A percentile compares a stretch with the other conserved stretches of the same genome.
Evolutionary conservation across 1,140 invertebrate genomes (phyloP).

Genomic region (Apis dorsata): DNA sequence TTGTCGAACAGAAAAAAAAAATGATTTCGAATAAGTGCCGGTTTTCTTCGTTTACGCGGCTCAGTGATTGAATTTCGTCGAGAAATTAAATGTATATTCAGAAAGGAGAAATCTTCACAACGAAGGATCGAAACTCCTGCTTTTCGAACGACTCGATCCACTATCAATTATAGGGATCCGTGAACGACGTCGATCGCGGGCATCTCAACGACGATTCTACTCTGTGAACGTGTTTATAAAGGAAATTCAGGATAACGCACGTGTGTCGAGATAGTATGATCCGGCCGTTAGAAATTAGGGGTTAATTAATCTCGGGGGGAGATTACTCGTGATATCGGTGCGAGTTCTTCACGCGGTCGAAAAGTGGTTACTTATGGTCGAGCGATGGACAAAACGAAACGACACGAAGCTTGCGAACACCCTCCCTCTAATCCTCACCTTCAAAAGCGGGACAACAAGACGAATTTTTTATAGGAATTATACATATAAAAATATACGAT

Average conservation of each 20-base stretch:
- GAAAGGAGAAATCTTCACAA: slow-evolving; percentile 9
- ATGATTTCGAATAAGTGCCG: neutral
- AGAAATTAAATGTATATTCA: neutral
- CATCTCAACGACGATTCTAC: slow-evolving; percentile 29
- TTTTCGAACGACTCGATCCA: slow-evolving; percentile 17
- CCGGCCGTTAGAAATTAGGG: slow-evolving; percentile 77
- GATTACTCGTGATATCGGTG: slow-evolving; percentile 63
- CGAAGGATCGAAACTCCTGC: slow-evolving; percentile 13
- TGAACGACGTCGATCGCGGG: neutral
- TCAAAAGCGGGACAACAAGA: neutral
- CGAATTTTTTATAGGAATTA: slow-evolving; percentile 34
- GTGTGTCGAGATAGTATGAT: slow-evolving; percentile 73
- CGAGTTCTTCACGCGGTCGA: slow-evolving; percentile 54
- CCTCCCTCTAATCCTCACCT: neutral
- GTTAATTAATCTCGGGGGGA: slow-evolving; percentile 70
- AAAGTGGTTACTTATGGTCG: neutral
- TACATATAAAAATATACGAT: slow-evolving; percentile 10
- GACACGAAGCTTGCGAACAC: slow-evolving; percentile 16
- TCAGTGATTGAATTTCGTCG: neutral
- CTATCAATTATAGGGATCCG: neutral
- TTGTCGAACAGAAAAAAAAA: neutral
- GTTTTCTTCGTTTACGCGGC: neutral
- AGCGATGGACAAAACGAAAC: neutral
- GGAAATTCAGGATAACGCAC: slow-evolving; percentile 45
- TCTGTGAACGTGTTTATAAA: slow-evolving; percentile 12